These are phyloP conservation scores for Donacobius atricapilla DNA, from an alignment of 2,113 vertebrate genomes.

Conservation along the genomic window DNA sequence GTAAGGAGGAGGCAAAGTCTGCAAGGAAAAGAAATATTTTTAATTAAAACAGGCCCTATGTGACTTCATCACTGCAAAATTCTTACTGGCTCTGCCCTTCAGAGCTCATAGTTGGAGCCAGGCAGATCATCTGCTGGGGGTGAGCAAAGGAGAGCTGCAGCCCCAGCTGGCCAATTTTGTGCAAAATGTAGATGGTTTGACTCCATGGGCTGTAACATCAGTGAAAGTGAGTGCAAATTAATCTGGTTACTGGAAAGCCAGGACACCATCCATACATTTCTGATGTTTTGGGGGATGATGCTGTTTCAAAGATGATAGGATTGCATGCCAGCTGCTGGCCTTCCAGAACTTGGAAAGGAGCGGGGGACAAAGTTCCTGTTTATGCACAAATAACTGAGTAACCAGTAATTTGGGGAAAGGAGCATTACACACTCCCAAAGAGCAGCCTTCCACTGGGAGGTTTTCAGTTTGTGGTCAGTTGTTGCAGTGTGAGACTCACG, in stretches of 20 bases:
- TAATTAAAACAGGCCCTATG: not conserved
- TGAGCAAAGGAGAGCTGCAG: not conserved
- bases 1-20: not conserved
- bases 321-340: slow-evolving; percentile 46
- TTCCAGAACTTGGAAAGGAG: slow-evolving; percentile 53
- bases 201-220: not conserved
- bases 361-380: slow-evolving; percentile 65
- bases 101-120: not conserved
- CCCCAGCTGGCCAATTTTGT: not conserved
- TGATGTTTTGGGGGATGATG: slow-evolving; percentile 32
- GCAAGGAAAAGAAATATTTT: not conserved
- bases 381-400: slow-evolving; percentile 61
- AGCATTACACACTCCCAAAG: slow-evolving; percentile 59
- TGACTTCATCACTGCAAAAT: not conserved
- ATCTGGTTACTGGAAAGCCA: slow-evolving; percentile 58
- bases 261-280: not conserved
- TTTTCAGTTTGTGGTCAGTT: slow-evolving; percentile 54
- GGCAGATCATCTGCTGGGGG: not conserved
- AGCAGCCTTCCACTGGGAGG: slow-evolving; percentile 43
- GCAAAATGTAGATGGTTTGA: not conserved
- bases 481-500: slow-evolving; percentile 28
- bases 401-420: slow-evolving; percentile 61
- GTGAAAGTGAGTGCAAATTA: slow-evolving; percentile 22
- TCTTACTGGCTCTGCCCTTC: not conserved
- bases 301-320: slow-evolving; percentile 55